Conservation (phyloP, 2,888 invertebrate genomes). For the Antitype chi region DNA sequence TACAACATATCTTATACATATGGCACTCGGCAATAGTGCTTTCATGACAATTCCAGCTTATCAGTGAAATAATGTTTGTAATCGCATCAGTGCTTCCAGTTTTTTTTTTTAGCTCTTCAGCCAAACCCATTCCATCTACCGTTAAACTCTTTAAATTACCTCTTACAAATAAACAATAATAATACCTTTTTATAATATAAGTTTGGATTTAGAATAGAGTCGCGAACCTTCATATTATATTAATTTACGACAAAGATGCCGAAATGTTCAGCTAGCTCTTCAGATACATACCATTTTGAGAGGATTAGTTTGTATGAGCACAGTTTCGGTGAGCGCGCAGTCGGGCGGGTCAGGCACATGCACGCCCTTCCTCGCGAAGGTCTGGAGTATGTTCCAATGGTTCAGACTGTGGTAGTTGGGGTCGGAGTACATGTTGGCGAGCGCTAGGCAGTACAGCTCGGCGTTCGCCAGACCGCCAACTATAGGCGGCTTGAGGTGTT, state of each 20-base stretch:
- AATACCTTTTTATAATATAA: background rate
- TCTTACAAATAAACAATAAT: background rate
- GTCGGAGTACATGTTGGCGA: constrained; percentile 98
- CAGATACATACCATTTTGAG: constrained; percentile 94
- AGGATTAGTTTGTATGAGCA: constrained; percentile 98
- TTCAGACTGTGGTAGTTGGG: constrained; percentile 98
- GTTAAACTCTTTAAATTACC: background rate
- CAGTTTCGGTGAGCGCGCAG: constrained; percentile 97
- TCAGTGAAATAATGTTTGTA: background rate
- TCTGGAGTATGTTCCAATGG: constrained; percentile 98
- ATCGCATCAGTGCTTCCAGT: background rate
- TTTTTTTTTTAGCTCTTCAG: background rate
- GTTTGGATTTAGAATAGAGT: background rate
- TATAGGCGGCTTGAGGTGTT: constrained; percentile 98
- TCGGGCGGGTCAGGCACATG: constrained; percentile 96
- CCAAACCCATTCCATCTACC: background rate
- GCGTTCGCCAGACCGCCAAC: constrained; percentile 97
- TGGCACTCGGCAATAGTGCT: background rate
- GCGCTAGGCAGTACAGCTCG: constrained; percentile 97
- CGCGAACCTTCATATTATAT: background rate
- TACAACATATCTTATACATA: background rate
- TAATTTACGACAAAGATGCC: background rate
- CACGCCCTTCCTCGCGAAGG: constrained; percentile 97
- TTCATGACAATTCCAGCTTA: background rate
- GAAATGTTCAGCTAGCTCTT: background rate